These are phyloP conservation scores for Trididemnum miniatum DNA, from an alignment of 23 tunicate species.

Conservation along the genomic window DNA sequence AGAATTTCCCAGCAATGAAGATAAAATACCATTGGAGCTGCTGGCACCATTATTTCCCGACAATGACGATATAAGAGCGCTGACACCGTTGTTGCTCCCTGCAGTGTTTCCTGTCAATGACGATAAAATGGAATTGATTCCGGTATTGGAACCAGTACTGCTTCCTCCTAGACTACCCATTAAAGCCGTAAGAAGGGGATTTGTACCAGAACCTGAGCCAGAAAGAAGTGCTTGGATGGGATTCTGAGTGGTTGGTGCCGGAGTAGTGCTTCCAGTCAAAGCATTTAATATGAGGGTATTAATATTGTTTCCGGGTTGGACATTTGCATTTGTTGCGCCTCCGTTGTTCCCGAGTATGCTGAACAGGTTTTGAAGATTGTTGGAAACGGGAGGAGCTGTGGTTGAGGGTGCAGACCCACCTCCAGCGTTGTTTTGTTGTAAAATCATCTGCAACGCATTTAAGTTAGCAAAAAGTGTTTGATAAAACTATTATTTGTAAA, in stretches of 20 bases:
- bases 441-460: no score
- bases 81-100: neutral
- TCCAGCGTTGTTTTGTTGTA: no score
- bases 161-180: neutral
- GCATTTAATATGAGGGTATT: neutral
- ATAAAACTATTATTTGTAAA: no score
- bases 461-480: no score
- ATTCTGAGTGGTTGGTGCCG: neutral
- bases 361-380: constrained; percentile 14
- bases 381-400: neutral
- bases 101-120: neutral
- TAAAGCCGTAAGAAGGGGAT: neutral
- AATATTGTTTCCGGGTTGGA: neutral
- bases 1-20: neutral
- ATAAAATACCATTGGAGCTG: neutral
- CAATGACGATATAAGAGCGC: neutral
- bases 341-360: constrained; percentile 20
- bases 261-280: neutral
- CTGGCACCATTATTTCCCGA: neutral
- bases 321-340: neutral
- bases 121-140: neutral
- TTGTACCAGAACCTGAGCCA: neutral
- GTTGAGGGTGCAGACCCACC: no score
- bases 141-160: neutral
- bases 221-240: no score